Base-by-base conservation (phyloP, 2,888 invertebrate genomes). In the Nemoura dubitans region DNA sequence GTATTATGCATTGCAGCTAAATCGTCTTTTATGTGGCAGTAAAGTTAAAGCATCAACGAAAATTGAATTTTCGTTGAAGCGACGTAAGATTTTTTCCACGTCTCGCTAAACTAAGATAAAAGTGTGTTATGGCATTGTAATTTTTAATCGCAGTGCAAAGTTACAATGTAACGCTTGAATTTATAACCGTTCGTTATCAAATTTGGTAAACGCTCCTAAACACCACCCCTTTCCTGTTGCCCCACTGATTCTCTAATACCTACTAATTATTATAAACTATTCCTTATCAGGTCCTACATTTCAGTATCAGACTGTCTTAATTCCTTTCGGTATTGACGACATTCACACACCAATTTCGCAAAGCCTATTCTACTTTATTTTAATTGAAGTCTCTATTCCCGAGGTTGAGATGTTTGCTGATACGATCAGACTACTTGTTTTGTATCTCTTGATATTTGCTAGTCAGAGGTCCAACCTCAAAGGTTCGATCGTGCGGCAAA, bases 381-480 rank as follows among this genome's bases (percentile, higher is more conserved):
- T 81, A 81, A 81, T 81, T 81, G 81, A 30, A 81, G 81, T 81
- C 28, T 81, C 81, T n/a, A 28, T 30, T 81, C 81, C 81, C 10
- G 59, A 59, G 30, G 81, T 30, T 30, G 81, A 81, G 29, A 28
- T 81, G 81, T 30, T 81, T 30, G 29, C 29, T 30, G 81, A 81
- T 81, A 30, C 28, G 81, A 81, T 81, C 81, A 81, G 29, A 81
- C n/a, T 30, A 28, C 81, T 81, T 81, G 81, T 81, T 6, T 30
- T 81, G 81, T 84, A 84, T 84, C 84, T 43, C 29, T 76, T 84
- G 84, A 84, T 84, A 59, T 84, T 59, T 76, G 84, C 43, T 84
- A 59, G 76, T 84, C 29, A 21, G 81, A 81, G 81, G 26, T 30
- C 81, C 81, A 29, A 81, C 81, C 81, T 29, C 81, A 81, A 81